These are phyloP conservation scores for Myathropa florea DNA, from an alignment of 2,888 invertebrate species.

Conservation along the genomic window DNA sequence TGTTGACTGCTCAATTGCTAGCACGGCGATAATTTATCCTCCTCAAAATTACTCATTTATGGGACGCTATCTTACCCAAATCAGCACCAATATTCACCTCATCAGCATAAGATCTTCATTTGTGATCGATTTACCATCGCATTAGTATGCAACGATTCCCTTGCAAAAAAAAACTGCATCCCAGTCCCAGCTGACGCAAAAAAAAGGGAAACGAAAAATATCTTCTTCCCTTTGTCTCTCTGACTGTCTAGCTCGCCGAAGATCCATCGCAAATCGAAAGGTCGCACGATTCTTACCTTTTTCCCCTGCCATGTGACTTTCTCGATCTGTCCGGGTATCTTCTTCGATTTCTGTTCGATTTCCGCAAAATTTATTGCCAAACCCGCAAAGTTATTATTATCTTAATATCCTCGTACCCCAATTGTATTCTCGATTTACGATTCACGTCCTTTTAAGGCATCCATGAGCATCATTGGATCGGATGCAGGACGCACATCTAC, in stretches of 20 bases:
- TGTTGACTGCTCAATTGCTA: slow-evolving; percentile 63
- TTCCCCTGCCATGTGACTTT: slow-evolving; percentile 51
- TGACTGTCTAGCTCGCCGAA: slow-evolving; percentile 5
- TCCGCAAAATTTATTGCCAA: slow-evolving; percentile 61
- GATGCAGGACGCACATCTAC: neutral
- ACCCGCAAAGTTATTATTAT: slow-evolving; percentile 64
- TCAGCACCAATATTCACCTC: slow-evolving; percentile 6
- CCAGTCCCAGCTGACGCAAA: neutral
- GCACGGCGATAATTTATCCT: slow-evolving; percentile 35
- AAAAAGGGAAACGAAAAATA: neutral
- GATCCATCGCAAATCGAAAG: slow-evolving; percentile 63
- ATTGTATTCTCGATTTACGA: slow-evolving; percentile 26
- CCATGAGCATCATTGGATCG: neutral
- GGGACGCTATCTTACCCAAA: slow-evolving; percentile 12
- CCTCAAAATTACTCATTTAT: slow-evolving; percentile 31
- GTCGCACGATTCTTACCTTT: slow-evolving; percentile 46
- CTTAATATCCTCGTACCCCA: slow-evolving; percentile 19
- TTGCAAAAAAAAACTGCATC: slow-evolving; percentile 13
- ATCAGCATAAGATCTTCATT: slow-evolving; percentile 47
- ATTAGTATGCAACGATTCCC: neutral
- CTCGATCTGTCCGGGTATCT: slow-evolving; percentile 29
- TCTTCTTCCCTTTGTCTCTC: neutral
- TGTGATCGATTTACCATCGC: slow-evolving; percentile 25
- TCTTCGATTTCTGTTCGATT: slow-evolving; percentile 36
- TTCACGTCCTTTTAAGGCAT: slow-evolving; percentile 43